phyloP scores from a whole-genome alignment of 2,113 vertebrate species.

The Grantiella picta region DNA sequence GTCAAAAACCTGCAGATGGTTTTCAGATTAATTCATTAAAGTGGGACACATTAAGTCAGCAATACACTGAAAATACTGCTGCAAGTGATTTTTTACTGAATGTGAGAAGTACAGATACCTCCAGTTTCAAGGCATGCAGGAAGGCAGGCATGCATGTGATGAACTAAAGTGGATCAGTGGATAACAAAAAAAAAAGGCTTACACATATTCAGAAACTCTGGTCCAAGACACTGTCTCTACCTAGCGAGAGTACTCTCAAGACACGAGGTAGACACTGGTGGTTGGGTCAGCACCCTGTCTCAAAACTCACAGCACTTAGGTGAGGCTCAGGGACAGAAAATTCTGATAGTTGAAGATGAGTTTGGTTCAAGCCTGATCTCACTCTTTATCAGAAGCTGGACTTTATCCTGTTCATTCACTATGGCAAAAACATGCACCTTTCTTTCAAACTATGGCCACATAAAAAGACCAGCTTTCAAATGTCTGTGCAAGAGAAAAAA shows the following conservation, averaged over 20 bases:
- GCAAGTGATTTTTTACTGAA: background rate
- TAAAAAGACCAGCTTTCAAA: background rate
- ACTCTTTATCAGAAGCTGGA: background rate
- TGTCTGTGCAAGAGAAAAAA: background rate
- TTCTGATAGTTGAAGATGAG: background rate
- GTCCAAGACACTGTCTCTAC: background rate
- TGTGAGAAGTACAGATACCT: background rate
- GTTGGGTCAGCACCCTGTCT: background rate
- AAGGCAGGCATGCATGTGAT: background rate
- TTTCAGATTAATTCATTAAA: background rate
- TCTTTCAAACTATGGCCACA: background rate
- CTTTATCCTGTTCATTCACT: background rate
- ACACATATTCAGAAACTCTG: background rate
- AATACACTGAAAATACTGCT: background rate
- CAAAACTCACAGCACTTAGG: background rate
- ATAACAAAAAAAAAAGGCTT: background rate
- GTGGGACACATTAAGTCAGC: background rate
- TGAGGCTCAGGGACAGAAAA: background rate
- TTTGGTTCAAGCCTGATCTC: background rate
- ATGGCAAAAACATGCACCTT: background rate
- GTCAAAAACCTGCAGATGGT: background rate
- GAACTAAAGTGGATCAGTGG: background rate
- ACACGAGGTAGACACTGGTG: background rate
- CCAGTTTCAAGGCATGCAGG: background rate
- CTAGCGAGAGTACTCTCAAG: background rate